These are phyloP conservation scores for Pycnomerus fuliginosus DNA, from an alignment of 2,888 invertebrate genomes.

Conservation along the genomic window DNA sequence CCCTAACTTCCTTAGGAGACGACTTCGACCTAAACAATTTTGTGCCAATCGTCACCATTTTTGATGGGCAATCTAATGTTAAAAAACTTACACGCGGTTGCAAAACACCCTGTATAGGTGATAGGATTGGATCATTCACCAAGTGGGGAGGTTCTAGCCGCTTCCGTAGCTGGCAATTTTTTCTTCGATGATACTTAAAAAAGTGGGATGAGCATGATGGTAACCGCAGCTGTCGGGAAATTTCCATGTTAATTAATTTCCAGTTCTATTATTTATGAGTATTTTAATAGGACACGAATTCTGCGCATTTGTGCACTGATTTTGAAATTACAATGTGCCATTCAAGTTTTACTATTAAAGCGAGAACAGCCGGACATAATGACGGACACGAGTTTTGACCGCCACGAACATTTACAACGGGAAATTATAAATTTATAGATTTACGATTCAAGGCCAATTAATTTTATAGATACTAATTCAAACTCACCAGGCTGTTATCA, in stretches of 20 bases:
- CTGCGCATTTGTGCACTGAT: conserved; percentile 25
- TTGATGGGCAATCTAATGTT: too few relatives aligned
- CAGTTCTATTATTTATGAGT: conserved; percentile 35
- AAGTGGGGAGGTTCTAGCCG: too few relatives aligned
- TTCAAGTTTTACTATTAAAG: conserved; percentile 36
- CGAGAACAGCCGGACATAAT: conserved; percentile 31
- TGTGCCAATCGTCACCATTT: too few relatives aligned
- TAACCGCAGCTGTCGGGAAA: conserved; percentile 24
- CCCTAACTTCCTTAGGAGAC: too few relatives aligned
- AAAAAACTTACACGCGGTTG: too few relatives aligned
- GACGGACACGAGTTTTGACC: conserved; percentile 26
- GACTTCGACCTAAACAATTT: too few relatives aligned
- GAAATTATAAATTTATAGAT: conserved; percentile 48
- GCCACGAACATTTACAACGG: conserved; percentile 34
- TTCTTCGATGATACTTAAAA: too few relatives aligned
- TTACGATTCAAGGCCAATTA: conserved; percentile 49
- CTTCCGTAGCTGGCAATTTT: too few relatives aligned
- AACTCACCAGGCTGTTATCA: conserved; percentile 34
- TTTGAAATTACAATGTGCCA: conserved; percentile 31
- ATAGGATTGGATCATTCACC: too few relatives aligned
- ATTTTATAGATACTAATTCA: conserved; percentile 45
- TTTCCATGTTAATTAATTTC: conserved; percentile 39
- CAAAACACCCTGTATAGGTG: too few relatives aligned
- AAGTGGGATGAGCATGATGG: too few relatives aligned
- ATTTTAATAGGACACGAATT: conserved; percentile 22